Conservation (phyloP, 2,113 vertebrate genomes). For the Lophochroa leadbeateri region DNA sequence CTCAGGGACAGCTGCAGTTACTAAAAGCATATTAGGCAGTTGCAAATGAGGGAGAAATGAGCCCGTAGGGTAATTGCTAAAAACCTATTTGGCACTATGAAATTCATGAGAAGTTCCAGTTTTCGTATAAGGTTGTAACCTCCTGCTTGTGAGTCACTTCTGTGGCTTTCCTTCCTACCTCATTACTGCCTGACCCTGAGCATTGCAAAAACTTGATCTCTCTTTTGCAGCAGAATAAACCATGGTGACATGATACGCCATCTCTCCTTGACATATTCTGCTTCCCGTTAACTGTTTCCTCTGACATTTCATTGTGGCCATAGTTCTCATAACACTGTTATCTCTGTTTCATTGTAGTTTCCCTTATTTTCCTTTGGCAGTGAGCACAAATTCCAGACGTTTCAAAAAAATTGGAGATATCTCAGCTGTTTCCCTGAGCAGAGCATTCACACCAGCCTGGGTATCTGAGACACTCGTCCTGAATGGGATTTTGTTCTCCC, state of each 20-base stretch:
- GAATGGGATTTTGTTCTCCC: not conserved
- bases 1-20: not conserved
- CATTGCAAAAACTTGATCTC: not conserved
- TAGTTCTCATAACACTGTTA: not conserved
- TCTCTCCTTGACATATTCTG: not conserved
- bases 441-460: not conserved
- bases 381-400: not conserved
- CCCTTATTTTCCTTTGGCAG: not conserved
- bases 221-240: not conserved
- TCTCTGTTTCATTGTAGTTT: not conserved
- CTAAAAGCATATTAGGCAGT: not conserved
- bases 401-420: not conserved
- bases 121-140: not conserved
- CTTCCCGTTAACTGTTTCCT: not conserved
- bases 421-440: not conserved
- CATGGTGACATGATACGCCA: not conserved
- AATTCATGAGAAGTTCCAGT: not conserved
- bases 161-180: constrained; percentile 28
- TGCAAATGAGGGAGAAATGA: constrained; percentile 8
- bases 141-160: constrained; percentile 14
- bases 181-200: constrained; percentile 32
- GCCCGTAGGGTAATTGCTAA: not conserved
- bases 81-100: not conserved
- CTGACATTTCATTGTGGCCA: not conserved
- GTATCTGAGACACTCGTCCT: not conserved